A percentile compares a stretch with the other conserved stretches of the same genome.
phyloP scores from a whole-genome alignment of 2,888 invertebrate genomes.

The Osedax fenrisi region DNA sequence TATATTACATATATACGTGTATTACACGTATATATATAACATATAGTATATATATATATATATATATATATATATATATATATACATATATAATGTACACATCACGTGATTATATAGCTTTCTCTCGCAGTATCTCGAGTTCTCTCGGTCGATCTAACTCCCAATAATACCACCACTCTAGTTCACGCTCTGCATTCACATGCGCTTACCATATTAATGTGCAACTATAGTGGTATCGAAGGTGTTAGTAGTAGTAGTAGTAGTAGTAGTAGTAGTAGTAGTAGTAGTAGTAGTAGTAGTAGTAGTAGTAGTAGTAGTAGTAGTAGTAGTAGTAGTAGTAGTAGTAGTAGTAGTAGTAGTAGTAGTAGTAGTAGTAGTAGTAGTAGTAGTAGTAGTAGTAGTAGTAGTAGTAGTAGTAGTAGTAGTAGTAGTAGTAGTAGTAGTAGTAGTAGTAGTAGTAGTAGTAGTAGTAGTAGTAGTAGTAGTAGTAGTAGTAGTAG shows the following conservation, averaged over 20 bases:
- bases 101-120: too few relatives aligned
- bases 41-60: too few relatives aligned
- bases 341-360: slow-evolving; percentile 31
- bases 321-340: slow-evolving; percentile 33
- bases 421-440: slow-evolving; percentile 4
- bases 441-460: slow-evolving; percentile 3
- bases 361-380: not conserved
- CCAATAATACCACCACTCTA: too few relatives aligned
- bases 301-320: slow-evolving; percentile 33
- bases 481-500: not conserved
- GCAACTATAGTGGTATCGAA: slow-evolving; percentile 27
- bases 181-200: too few relatives aligned
- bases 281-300: slow-evolving; percentile 33
- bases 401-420: slow-evolving; percentile 13
- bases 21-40: too few relatives aligned
- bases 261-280: slow-evolving; percentile 35
- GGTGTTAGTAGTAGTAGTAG: slow-evolving; percentile 34
- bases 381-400: not conserved
- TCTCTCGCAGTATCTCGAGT: too few relatives aligned
- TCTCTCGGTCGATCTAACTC: too few relatives aligned
- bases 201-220: too few relatives aligned
- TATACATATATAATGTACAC: too few relatives aligned
- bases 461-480: not conserved
- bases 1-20: too few relatives aligned
- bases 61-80: too few relatives aligned